These are phyloP conservation scores for Caligus rogercresseyi DNA, from an alignment of 1,140 invertebrate species.

Conservation along the genomic window DNA sequence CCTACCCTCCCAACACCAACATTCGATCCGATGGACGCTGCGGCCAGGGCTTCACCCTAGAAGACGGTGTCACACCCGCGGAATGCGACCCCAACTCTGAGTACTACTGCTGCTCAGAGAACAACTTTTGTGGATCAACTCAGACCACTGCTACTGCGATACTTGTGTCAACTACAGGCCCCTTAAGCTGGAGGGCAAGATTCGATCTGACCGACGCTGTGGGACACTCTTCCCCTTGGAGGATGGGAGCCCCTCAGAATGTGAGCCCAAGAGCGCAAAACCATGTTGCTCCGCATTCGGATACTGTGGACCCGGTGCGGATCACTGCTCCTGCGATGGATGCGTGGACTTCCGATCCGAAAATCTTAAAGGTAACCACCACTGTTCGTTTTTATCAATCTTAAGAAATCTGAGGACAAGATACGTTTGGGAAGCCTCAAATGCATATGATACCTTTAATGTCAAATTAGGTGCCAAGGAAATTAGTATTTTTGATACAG, in stretches of 20 bases:
- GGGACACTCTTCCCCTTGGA: slow-evolving; percentile 22
- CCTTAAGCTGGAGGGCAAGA: slow-evolving; percentile 11
- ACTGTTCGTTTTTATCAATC: no score
- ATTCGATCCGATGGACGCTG: slow-evolving; percentile 23
- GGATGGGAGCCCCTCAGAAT: slow-evolving; percentile 22
- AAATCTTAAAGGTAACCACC: slow-evolving; percentile 2
- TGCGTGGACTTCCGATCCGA: slow-evolving; percentile 24
- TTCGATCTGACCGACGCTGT: slow-evolving; percentile 23
- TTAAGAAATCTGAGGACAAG: no score
- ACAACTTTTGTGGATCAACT: slow-evolving; percentile 24
- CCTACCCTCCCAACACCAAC: slow-evolving; percentile 16
- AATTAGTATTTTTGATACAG: no score
- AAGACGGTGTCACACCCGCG: slow-evolving; percentile 14
- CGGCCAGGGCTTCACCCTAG: slow-evolving; percentile 22
- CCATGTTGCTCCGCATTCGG: slow-evolving; percentile 25
- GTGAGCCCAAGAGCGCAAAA: slow-evolving; percentile 22
- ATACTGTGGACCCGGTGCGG: slow-evolving; percentile 24
- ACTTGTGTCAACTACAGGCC: slow-evolving; percentile 25
- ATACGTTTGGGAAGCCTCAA: no score
- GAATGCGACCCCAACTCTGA: slow-evolving; percentile 24
- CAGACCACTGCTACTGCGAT: slow-evolving; percentile 23
- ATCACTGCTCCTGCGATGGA: slow-evolving; percentile 23
- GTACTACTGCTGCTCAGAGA: slow-evolving; percentile 24
- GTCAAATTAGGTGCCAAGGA: no score
- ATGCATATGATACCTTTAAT: no score